Evolutionary conservation across 2,888 invertebrate species (phyloP).

Genomic region (Nemurella pictetii): DNA sequence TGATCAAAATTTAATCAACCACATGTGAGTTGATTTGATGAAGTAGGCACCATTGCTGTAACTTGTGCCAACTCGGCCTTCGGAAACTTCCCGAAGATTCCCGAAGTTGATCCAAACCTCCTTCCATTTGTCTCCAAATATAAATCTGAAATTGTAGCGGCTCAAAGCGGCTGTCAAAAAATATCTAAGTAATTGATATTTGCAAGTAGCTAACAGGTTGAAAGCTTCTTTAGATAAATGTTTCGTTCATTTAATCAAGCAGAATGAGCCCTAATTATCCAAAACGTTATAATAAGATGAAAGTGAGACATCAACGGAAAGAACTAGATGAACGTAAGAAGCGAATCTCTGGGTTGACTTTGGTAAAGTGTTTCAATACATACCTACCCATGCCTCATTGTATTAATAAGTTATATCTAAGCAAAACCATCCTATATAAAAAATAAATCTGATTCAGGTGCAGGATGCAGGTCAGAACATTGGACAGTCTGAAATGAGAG

Average conservation of each 20-base stretch:
- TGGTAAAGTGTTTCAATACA: not conserved
- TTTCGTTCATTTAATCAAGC: too few species aligned
- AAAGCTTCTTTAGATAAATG: too few species aligned
- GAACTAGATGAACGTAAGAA: not conserved
- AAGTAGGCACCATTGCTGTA: not conserved
- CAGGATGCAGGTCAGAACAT: not conserved
- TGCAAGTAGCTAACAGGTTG: too few species aligned
- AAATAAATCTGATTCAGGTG: not conserved
- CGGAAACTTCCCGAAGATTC: too few species aligned
- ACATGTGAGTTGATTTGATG: not conserved
- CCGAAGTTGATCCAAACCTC: too few species aligned
- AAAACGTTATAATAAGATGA: not conserved
- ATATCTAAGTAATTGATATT: too few species aligned
- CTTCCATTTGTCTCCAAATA: too few species aligned
- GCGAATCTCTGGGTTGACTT: not conserved
- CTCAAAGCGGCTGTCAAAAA: too few species aligned
- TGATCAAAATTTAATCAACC: not conserved
- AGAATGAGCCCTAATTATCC: not conserved
- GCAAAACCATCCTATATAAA: not conserved
- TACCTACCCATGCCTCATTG: too few species aligned
- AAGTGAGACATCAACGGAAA: not conserved
- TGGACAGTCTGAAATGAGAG: not conserved
- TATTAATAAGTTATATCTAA: too few species aligned
- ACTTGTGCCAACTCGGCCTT: too few species aligned
- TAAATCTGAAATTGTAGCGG: too few species aligned